A percentile compares a stretch with the other conserved stretches of the same genome.
Evolutionary conservation across 2,797 vertebrate species (phyloP).

Genomic region (Cyprinella venusta): DNA sequence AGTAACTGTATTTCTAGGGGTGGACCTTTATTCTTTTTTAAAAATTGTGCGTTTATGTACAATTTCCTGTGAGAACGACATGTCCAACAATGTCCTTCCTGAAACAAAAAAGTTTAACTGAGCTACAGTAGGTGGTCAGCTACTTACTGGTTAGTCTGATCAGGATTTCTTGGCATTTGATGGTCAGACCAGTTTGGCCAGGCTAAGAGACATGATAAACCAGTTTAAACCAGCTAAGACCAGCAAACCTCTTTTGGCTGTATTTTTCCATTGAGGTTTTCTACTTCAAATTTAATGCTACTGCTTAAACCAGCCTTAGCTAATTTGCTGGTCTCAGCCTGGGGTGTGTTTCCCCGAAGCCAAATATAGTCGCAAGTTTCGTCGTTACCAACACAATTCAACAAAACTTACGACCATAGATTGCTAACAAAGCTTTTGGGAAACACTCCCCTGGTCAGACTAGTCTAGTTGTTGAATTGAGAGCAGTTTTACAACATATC

Average conservation of each 20-base stretch:
- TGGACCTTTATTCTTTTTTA: neutral
- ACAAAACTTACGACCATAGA: too few species aligned
- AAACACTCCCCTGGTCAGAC: neutral
- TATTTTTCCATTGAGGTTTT: neutral
- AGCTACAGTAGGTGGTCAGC: neutral
- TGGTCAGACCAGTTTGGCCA: neutral
- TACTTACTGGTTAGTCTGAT: neutral
- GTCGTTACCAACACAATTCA: too few species aligned
- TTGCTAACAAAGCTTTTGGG: too few species aligned
- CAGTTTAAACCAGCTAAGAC: neutral
- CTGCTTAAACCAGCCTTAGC: neutral
- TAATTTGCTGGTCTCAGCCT: neutral
- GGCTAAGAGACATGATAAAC: neutral
- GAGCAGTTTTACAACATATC: neutral
- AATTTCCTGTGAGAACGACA: neutral
- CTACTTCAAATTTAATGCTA: neutral
- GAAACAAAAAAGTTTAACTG: neutral
- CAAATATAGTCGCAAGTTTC: too few species aligned
- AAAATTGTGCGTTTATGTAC: too few species aligned
- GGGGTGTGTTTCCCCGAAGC: too few species aligned
- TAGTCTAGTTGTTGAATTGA: neutral
- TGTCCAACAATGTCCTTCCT: neutral
- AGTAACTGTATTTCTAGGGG: neutral
- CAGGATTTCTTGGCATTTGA: too few species aligned
- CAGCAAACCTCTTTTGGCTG: neutral